These are phyloP conservation scores for Scomber japonicus DNA, from an alignment of 2,113 vertebrate species.

Conservation along the genomic window DNA sequence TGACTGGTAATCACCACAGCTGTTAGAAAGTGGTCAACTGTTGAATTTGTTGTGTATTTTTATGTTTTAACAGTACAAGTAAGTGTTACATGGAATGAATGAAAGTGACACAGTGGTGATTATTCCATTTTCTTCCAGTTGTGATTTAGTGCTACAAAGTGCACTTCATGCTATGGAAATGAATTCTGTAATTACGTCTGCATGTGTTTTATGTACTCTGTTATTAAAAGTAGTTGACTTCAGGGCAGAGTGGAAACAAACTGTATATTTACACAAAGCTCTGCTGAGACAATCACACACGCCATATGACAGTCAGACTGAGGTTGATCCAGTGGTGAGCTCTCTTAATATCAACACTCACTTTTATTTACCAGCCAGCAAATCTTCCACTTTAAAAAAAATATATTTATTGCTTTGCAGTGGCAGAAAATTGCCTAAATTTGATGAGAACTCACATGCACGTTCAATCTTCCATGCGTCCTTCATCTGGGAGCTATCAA, in stretches of 20 bases:
- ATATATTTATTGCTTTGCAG: constrained; percentile 75
- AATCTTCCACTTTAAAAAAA: constrained; percentile 40
- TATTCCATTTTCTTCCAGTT: background rate
- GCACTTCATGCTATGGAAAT: background rate
- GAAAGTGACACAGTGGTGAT: background rate
- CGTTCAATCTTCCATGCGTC: constrained; percentile 78
- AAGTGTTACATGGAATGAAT: background rate
- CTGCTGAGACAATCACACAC: constrained; percentile 21
- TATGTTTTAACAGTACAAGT: background rate
- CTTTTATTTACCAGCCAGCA: constrained; percentile 56
- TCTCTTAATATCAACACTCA: constrained; percentile 14
- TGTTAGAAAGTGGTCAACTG: constrained; percentile 12
- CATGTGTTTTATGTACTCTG: constrained; percentile 55
- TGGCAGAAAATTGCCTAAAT: constrained; percentile 81
- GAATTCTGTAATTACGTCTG: background rate
- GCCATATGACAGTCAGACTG: constrained; percentile 19
- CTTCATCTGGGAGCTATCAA: constrained; percentile 82
- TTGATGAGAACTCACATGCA: constrained; percentile 81
- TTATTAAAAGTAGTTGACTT: constrained; percentile 36
- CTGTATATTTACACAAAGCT: constrained; percentile 4
- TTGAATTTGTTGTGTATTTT: background rate
- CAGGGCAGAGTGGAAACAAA: constrained; percentile 23
- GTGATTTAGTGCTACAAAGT: constrained; percentile 8
- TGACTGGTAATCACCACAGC: constrained; percentile 31
- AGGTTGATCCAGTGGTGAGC: constrained; percentile 21